Base-by-base conservation (phyloP, 2,888 invertebrate species). In the Nipponacmea schrenckii region DNA sequence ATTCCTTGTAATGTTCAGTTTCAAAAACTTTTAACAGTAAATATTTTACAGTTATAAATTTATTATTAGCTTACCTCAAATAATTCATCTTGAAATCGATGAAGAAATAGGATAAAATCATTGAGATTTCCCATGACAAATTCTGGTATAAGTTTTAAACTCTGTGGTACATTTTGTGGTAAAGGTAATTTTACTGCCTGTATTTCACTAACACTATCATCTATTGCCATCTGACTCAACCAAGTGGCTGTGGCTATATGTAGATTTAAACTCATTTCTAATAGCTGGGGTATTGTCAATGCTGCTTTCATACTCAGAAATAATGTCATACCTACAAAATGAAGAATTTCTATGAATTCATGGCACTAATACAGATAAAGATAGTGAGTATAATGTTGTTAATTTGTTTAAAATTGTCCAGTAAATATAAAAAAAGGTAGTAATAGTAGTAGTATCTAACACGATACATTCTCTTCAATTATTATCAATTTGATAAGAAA, bases 61-160 rank as follows among this genome's bases (percentile, higher is more conserved):
- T n/a, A n/a, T 46, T 15, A 20, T 5, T 10, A 39, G 7, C 74
- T 71, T 78, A 88, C 87, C 85, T 88, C 85, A 79, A 80, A 86
- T 72, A 85, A 76, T n/a, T 80, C 75, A 71, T 86, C 87, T 69
- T 86, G 87, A 70, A 87, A 88, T 46, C 86, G 78, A 63, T 86
- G 83, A 15, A 87, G 90, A 74, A 95, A 93, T 78, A 94, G 93
- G 80, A 96, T 91, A 87, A 94, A 93, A 69, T 94, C 93, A 45
- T 95, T 93, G 68, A 96, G 91, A 89, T 97, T 97, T 89, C 96
- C 96, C 66, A 96, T 90, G 48, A 97, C 91, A 87, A 95, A 94
- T 89, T 98, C 97, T 63, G 97, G 97, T 85, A 97, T 92, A 86
- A 94, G 80, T 85, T 94, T 80, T 67, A 91, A 81, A 67, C 76